These are phyloP conservation scores for Pseudochromis fuscus DNA, from an alignment of 2,797 vertebrate genomes.

Conservation along the genomic window DNA sequence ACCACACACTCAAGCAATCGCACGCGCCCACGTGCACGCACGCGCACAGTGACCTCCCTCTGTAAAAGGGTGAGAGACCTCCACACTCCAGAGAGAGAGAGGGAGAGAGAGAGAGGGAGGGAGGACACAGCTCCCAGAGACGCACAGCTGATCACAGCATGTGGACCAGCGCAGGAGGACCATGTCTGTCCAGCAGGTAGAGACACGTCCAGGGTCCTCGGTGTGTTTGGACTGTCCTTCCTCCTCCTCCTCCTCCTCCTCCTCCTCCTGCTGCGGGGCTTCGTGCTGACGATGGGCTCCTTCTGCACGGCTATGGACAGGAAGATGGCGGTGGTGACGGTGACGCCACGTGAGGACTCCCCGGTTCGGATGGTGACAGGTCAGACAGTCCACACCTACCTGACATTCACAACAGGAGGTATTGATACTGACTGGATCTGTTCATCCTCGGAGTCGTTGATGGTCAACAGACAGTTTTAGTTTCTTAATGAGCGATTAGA, in stretches of 20 bases:
- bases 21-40: not conserved
- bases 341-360: conserved; percentile 26
- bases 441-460: too few relatives aligned
- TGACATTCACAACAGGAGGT: too few relatives aligned
- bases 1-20: conserved; percentile 3
- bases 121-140: too few relatives aligned
- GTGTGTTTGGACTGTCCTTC: conserved; percentile 1
- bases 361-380: conserved; percentile 37
- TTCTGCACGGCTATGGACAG: conserved; percentile 59
- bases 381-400: too few relatives aligned
- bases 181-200: conserved; percentile 30
- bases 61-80: conserved; percentile 10
- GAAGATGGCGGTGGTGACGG: conserved; percentile 43
- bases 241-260: conserved; percentile 12
- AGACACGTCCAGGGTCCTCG: not conserved
- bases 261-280: too few relatives aligned
- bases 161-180: conserved; percentile 29
- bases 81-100: not conserved
- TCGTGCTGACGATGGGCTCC: conserved; percentile 67
- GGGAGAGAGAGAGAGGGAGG: not conserved
- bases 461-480: too few relatives aligned
- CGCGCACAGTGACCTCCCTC: not conserved
- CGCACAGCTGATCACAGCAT: conserved; percentile 33
- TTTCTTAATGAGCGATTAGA: too few relatives aligned
- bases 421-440: too few relatives aligned